Evolutionary conservation across 2,797 vertebrate genomes (phyloP), one percentile per base, ranked within the genome.

Genomic region (Dipus sagitta): DNA sequence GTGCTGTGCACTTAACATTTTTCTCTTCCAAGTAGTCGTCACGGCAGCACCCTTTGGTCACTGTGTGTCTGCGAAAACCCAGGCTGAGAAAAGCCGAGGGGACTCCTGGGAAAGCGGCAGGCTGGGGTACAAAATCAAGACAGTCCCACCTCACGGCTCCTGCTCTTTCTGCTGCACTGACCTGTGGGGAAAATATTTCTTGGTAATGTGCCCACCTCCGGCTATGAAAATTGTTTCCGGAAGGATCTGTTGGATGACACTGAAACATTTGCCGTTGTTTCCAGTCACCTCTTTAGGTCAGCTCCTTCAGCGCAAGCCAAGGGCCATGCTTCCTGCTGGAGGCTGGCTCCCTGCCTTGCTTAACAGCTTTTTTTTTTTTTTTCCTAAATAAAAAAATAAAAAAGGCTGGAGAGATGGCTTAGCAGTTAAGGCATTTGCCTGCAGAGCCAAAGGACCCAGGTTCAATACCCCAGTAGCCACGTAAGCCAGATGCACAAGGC

Each of bases 171-270:
- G 82, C 60, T 14, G 60, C 64, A 5, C 78, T 80, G 81, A 71
- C 60, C 34, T 77, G 70, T 34, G 42, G 7, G 83, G 68, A 87
- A 93, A 86, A 71, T 67, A 68, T 71, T 96, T 95, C 76, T 93
- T 86, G 94, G 91, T 88, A 52, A 47, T 0, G 0, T 86, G 86
- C 86, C 72, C 76, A 93, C 72, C 52, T 70, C 85, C 32, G 2
- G 80, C 80, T 77, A 79, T 88, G 86, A 70, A 93, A 92, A 32
- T 42, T n/a, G 13, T 80, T 58, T 93, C 80, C 3, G 4, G 93
- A 86, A 93, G 72, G 3, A 30, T 26, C 76, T 10, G 18, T 62
- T 75, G 79, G 93, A 47, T 84, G 94, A 82, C 65, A 14, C 92
- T 80, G 79, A 10, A 82, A 64, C 28, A 67, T 54, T 88, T 47